phyloP scores from a whole-genome alignment of 2,113 vertebrate genomes.

The Psephotus haematonotus region DNA sequence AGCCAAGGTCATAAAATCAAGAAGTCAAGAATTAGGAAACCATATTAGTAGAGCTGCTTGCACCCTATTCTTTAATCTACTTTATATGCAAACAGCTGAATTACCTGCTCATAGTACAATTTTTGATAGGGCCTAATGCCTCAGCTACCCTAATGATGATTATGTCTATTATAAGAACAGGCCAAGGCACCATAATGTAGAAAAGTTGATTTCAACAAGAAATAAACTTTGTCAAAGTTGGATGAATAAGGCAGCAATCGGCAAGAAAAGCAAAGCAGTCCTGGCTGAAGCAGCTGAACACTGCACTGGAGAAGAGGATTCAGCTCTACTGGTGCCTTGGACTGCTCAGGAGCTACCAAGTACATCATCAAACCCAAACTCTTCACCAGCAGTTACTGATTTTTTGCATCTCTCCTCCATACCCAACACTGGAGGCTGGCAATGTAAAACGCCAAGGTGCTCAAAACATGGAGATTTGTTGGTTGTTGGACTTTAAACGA shows the following conservation, averaged over 20 bases:
- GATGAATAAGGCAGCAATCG: background rate
- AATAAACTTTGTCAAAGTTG: background rate
- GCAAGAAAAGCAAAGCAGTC: background rate
- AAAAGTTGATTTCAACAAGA: background rate
- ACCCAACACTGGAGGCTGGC: background rate
- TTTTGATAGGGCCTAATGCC: background rate
- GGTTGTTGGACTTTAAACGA: rapidly evolving
- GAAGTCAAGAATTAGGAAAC: background rate
- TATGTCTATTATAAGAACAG: background rate
- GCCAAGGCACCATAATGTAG: background rate
- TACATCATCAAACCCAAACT: background rate
- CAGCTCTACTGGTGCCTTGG: background rate
- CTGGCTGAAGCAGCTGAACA: background rate
- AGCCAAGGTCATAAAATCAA: background rate
- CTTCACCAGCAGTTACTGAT: background rate
- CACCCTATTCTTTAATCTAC: background rate
- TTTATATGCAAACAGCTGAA: background rate
- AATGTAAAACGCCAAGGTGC: background rate
- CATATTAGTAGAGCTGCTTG: background rate
- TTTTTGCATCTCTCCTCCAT: background rate
- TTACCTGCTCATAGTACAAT: background rate
- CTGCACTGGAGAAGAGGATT: background rate
- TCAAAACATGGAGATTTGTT: background rate
- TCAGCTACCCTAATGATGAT: background rate
- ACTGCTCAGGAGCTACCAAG: background rate